Conservation (phyloP, 1,140 invertebrate species). For the Chionoecetes opilio region DNA sequence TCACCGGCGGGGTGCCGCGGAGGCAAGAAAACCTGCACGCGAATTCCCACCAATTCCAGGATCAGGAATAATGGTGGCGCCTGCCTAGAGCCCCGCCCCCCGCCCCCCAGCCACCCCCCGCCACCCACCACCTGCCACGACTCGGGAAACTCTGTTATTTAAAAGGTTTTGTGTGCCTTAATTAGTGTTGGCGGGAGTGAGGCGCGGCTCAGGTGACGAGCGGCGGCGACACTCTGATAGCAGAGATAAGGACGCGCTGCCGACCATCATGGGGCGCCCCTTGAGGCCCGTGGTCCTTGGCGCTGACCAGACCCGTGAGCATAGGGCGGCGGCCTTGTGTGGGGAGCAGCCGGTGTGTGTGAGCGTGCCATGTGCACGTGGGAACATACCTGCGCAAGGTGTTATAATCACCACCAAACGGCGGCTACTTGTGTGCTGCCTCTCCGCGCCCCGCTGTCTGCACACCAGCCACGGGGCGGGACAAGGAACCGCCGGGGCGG, state of each 20-base stretch:
- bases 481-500: constrained; percentile 36
- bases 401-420: constrained; percentile 78
- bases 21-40: constrained; percentile 65
- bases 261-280: background rate
- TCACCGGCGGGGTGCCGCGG: constrained; percentile 55
- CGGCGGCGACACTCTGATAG: constrained; percentile 23
- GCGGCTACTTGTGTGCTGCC: constrained; percentile 75
- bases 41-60: constrained; percentile 67
- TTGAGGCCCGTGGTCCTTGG: background rate
- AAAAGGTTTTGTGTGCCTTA: constrained; percentile 10
- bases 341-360: background rate
- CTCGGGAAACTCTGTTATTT: constrained; percentile 28
- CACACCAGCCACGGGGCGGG: constrained; percentile 68
- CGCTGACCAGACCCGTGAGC: background rate
- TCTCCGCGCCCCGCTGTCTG: constrained; percentile 68
- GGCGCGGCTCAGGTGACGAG: constrained; percentile 6
- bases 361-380: constrained; percentile 77
- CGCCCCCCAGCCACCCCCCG: background rate
- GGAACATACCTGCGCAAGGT: constrained; percentile 78
- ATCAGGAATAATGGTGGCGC: constrained; percentile 59
- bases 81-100: constrained; percentile 23
- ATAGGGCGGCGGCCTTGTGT: constrained; percentile 39
- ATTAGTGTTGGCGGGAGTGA: constrained; percentile 14
- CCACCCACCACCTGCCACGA: background rate
- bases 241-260: background rate